Conservation (phyloP, 2,113 vertebrate genomes). For the Melozone crissalis region DNA sequence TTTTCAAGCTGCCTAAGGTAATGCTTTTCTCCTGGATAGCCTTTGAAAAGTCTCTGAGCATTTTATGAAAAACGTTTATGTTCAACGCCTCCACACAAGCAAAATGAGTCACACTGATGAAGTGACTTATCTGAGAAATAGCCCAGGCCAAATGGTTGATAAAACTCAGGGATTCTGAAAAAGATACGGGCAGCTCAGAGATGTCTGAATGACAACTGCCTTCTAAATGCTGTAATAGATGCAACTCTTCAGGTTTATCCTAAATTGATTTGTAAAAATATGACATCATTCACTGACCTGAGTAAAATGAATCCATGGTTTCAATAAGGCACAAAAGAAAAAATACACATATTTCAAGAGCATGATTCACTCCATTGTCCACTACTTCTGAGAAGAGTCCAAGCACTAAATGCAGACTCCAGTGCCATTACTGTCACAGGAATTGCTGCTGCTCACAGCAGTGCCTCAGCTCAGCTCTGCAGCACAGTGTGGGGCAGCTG, state of each 20-base stretch:
- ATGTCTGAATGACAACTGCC: background rate
- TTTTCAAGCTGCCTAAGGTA: background rate
- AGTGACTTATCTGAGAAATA: background rate
- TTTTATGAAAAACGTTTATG: background rate
- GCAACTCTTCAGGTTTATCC: background rate
- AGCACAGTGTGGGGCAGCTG: background rate
- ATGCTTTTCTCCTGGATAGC: background rate
- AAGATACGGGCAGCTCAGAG: background rate
- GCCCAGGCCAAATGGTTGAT: background rate
- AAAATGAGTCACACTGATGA: background rate
- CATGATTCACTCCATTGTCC: background rate
- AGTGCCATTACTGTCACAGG: background rate
- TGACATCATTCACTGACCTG: background rate
- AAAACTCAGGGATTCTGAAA: background rate
- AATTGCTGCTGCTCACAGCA: background rate
- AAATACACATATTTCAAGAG: rapidly evolving
- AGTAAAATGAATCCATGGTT: background rate
- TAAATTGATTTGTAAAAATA: background rate
- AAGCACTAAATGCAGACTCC: background rate
- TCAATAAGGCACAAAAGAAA: background rate
- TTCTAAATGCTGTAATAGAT: background rate
- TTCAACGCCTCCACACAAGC: background rate
- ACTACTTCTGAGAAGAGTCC: background rate
- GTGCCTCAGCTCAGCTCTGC: background rate
- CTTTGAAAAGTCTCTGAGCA: background rate